Base-by-base conservation (phyloP, 2,888 invertebrate genomes). In the Thecocarcelia acutangulata region DNA sequence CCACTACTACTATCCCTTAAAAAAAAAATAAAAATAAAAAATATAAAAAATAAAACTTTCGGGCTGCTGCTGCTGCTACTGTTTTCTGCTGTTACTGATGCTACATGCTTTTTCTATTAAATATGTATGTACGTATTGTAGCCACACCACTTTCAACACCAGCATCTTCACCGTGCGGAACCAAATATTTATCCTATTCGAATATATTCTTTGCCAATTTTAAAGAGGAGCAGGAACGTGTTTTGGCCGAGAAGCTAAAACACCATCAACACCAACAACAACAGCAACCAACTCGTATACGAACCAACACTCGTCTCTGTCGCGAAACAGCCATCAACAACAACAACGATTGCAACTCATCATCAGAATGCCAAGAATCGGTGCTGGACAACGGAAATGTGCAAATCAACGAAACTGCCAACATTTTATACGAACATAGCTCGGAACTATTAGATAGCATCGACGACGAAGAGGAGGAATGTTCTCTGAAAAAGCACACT, bases 81-180 rank as follows among this genome's bases (percentile, higher is more conserved):
- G 9, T 17, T 17, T 52, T 42, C 69, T 72, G 52, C 42, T 54
- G 59, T 52, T 33, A 42, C 44, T 37, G 19, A 17, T 33, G 37
- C 21, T 40, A 9, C 21, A 24, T 44, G 64, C 2, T 5, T 12
- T 21, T 80, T 52, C 42, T 28, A 46, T 52, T 61, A 9, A 24
- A 17, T 40, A 33, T 33, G 28, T 54, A 33, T 33, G 28, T 15
- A 11, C 68, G 17, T 42, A 74, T 19, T 66, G 85, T 87, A 90
- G 90, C 90, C 79, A 90, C 90, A 83, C 90, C 90, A 80, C 86
- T 90, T 61, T 90, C 90, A 76, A 89, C 89, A 80, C 90, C 90
- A 79, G 89, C 90, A 69, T 88, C 89, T 82, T 89, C 90, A 50
- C 90, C 90, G 37, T 89, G 90, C 78, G 90, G 89, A 84, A 90